Percentiles rank a stretch among this genome's conserved stretches.
Conservation (phyloP, 2,113 vertebrate genomes). For the Tonatia bakeri region DNA sequence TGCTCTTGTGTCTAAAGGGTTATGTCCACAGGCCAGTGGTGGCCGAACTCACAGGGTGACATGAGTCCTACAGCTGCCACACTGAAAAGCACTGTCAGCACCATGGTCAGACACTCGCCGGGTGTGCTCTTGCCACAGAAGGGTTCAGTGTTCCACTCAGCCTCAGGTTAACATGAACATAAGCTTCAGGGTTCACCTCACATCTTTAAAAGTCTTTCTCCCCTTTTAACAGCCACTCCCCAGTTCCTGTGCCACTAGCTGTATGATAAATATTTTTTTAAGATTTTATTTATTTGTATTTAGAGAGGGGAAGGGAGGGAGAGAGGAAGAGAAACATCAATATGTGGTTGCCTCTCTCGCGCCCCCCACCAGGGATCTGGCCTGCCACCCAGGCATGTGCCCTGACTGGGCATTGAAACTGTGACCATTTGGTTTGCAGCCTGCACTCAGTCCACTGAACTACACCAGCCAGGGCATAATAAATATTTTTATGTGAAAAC, state of each 20-base stretch:
- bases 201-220: background rate
- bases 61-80: slow-evolving; percentile 28
- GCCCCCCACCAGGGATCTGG: too few relatives aligned
- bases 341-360: too few relatives aligned
- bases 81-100: slow-evolving; percentile 16
- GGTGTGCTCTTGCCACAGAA: background rate
- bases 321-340: too few relatives aligned
- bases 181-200: background rate
- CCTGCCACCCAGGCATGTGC: too few relatives aligned
- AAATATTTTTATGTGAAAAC: background rate
- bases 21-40: slow-evolving; percentile 30
- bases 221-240: background rate
- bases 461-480: too few relatives aligned
- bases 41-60: slow-evolving; percentile 30
- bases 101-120: slow-evolving; percentile 13
- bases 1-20: background rate
- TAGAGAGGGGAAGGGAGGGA: too few relatives aligned
- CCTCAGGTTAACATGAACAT: background rate
- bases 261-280: background rate
- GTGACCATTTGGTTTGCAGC: too few relatives aligned
- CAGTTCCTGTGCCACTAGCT: background rate
- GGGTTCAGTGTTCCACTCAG: background rate
- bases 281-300: too few relatives aligned
- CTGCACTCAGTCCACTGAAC: too few relatives aligned
- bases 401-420: too few relatives aligned